Conservation (phyloP, 2,113 vertebrate genomes). For the Xiphorhynchus elegans region DNA sequence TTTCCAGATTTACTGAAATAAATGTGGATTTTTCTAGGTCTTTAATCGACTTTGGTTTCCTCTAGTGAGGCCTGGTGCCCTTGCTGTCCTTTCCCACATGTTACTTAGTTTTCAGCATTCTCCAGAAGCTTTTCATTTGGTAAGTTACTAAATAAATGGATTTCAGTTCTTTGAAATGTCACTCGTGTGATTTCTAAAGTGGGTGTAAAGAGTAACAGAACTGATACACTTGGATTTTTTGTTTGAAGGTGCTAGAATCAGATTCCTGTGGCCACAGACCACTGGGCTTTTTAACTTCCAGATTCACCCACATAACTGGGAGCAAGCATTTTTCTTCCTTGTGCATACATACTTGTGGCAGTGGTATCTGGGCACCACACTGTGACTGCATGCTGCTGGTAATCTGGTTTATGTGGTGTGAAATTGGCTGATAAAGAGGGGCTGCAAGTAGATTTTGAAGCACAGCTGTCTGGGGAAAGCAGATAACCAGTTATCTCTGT, state of each 20-base stretch:
- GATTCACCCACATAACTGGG: background rate
- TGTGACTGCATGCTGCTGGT: background rate
- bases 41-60: slow-evolving; percentile 98
- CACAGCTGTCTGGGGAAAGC: background rate
- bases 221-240: background rate
- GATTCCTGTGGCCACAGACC: background rate
- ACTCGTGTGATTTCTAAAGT: background rate
- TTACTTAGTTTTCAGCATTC: slow-evolving; percentile 99
- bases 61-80: slow-evolving; percentile 92
- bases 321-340: background rate
- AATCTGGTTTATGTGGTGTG: background rate
- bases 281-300: background rate
- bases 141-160: slow-evolving; percentile 67
- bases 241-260: background rate
- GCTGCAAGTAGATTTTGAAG: background rate
- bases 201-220: background rate
- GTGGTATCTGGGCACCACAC: background rate
- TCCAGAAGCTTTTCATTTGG: slow-evolving; percentile 98
- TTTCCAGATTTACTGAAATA: background rate
- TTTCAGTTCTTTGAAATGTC: background rate
- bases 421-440: background rate
- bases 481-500: fast-evolving
- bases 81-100: slow-evolving; percentile 96
- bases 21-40: slow-evolving; percentile 67
- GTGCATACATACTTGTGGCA: background rate